Base-by-base conservation (phyloP, 2,113 vertebrate species). In the Bolborhynchus lineola region DNA sequence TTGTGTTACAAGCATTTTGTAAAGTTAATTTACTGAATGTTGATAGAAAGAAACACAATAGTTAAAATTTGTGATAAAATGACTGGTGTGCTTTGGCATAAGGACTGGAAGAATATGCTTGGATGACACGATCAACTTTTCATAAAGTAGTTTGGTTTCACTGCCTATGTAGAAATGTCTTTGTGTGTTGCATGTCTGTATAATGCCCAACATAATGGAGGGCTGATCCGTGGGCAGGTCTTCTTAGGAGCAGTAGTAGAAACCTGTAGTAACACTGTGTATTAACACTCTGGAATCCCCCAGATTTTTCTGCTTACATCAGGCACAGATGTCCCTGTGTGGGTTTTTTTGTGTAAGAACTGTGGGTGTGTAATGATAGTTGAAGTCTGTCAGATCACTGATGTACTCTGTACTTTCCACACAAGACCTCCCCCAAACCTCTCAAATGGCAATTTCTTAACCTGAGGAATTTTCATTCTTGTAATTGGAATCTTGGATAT, bases 201-300 rank as follows among this genome's bases (percentile, higher is more conserved):
- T 79, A 16, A 12, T 5, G 1, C 21, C 31, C 0, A 0, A 11
- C 0, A 0, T 31, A 55, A 44, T 24, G 55, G n/a, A 35, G 35
- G 53, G 68, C 55, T 86, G 16, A 63, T 70, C 37, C 65, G 18
- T 12, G 26, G 74, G 41, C 8, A 11, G 6, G 5, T 76, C 33
- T 79, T 80, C 47, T 67, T 7, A 1, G 68, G 60, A 78, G 72
- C 55, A 10, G 11, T 8, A n/a, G 9, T 29, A 52, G 19, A 76
- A 62, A 29, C 8, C 18, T 35, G 8, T 41, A 49, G 21, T 39
- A 44, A 25, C n/a, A 59, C 57, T 59, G 33, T 59, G 33, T 25
- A 17, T 3, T 89, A 47, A 52, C 3, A 3, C 15, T 67, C 23
- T 53, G 28, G n/a, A 52, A 26, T 31, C 23, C 41, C 60, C n/a